These are phyloP conservation scores for Gandaritis pyraliata DNA, from an alignment of 2,888 invertebrate species.

Conservation along the genomic window DNA sequence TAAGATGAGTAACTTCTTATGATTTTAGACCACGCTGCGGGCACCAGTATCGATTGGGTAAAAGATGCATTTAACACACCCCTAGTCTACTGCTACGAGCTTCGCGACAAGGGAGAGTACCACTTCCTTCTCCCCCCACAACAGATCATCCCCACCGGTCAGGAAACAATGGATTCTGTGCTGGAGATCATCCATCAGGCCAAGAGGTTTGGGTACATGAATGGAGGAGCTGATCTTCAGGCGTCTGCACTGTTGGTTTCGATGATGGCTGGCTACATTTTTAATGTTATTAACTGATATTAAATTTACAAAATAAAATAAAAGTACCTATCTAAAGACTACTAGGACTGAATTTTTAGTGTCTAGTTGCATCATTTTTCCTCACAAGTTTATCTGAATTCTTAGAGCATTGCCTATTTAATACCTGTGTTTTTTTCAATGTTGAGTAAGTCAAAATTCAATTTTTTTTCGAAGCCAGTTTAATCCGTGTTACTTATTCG, in stretches of 20 bases:
- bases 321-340: too few species aligned
- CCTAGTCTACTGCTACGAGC: conserved; percentile 67
- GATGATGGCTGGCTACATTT: conserved; percentile 18
- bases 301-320: neutral
- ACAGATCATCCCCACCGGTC: conserved; percentile 81
- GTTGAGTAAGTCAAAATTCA: too few species aligned
- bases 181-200: conserved; percentile 66
- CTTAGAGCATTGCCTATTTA: too few species aligned
- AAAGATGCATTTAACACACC: conserved; percentile 53
- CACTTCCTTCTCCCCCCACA: conserved; percentile 77
- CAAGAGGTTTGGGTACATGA: conserved; percentile 55
- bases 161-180: conserved; percentile 80
- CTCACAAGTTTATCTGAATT: too few species aligned
- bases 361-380: too few species aligned
- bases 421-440: too few species aligned
- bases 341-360: too few species aligned
- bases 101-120: conserved; percentile 83
- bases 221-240: conserved; percentile 1
- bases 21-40: conserved; percentile 65
- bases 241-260: conserved; percentile 25
- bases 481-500: too few species aligned
- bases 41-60: conserved; percentile 69
- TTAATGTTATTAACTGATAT: conserved; percentile 23
- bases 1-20: neutral
- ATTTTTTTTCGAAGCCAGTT: too few species aligned